Evolutionary conservation across 2,888 invertebrate genomes (phyloP).

Genomic region (Trichopoda pennipes): DNA sequence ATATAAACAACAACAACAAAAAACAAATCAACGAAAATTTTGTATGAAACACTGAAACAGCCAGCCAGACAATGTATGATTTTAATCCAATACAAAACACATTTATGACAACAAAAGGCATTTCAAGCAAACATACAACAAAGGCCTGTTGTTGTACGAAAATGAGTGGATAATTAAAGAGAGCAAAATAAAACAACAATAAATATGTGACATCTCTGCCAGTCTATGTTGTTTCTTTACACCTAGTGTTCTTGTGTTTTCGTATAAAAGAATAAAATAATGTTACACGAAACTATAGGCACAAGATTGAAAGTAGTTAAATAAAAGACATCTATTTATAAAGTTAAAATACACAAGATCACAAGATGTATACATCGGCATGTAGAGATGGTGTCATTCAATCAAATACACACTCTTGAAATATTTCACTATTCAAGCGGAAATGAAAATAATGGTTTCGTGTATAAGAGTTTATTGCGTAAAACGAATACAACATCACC

Average conservation of each 20-base stretch:
- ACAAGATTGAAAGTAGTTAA: too few relatives aligned
- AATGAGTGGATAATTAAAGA: background rate
- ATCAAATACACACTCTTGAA: conserved; percentile 43
- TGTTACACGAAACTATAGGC: too few relatives aligned
- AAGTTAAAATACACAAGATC: conserved; percentile 30
- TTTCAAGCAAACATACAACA: conserved; percentile 1
- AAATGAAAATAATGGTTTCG: conserved; percentile 74
- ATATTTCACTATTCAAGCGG: conserved; percentile 74
- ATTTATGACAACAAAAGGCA: conserved; percentile 45
- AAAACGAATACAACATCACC: conserved; percentile 18
- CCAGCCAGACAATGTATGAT: conserved; percentile 52
- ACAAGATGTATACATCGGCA: background rate
- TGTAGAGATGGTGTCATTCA: background rate
- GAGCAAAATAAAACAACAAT: conserved; percentile 16
- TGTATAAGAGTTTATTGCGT: conserved; percentile 35
- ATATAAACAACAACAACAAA: background rate
- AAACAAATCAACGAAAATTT: too few relatives aligned
- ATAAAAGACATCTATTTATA: too few relatives aligned
- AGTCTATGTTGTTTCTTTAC: conserved; percentile 40
- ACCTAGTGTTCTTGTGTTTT: conserved; percentile 18
- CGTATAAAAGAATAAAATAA: conserved; percentile 37
- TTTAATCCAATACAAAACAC: conserved; percentile 57
- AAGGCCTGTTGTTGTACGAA: conserved; percentile 3
- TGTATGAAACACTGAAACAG: conserved; percentile 3
- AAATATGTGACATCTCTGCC: conserved; percentile 67